Percentiles rank a stretch among this genome's conserved stretches.
Evolutionary conservation across 2,888 invertebrate genomes (phyloP).

Genomic region (Hypsopygia costalis): DNA sequence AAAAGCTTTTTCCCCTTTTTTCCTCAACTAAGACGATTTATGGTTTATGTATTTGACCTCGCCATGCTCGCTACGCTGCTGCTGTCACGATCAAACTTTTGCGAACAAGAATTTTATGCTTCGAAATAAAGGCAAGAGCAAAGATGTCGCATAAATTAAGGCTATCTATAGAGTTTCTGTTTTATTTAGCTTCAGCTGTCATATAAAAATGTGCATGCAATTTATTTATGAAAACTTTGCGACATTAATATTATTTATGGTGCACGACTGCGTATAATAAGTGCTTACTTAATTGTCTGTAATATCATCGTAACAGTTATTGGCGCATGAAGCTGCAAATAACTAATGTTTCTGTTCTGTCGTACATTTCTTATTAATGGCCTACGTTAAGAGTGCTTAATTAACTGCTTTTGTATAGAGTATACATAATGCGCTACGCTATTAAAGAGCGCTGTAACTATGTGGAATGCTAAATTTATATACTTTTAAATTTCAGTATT

Average conservation of each 20-base stretch:
- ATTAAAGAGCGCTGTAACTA: too few species aligned
- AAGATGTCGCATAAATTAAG: constrained; percentile 36
- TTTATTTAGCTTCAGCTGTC: constrained; percentile 6
- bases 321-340: too few species aligned
- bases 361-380: too few species aligned
- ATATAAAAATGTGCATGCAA: neutral
- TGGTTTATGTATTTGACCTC: constrained; percentile 27
- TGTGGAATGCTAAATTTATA: too few species aligned
- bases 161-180: constrained; percentile 3
- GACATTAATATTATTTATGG: neutral
- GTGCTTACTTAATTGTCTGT: too few species aligned
- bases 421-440: too few species aligned
- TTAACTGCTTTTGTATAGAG: too few species aligned
- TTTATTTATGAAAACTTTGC: neutral
- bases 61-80: constrained; percentile 11
- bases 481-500: too few species aligned
- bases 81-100: constrained; percentile 19
- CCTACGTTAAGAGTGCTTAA: too few species aligned
- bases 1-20: constrained; percentile 46
- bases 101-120: constrained; percentile 19
- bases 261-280: too few species aligned
- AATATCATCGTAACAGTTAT: too few species aligned
- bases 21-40: constrained; percentile 26
- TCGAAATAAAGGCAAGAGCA: constrained; percentile 35
- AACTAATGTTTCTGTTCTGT: too few species aligned